Evolutionary conservation across 2,888 invertebrate species (phyloP).

Genomic region (Dynastes grantii): DNA sequence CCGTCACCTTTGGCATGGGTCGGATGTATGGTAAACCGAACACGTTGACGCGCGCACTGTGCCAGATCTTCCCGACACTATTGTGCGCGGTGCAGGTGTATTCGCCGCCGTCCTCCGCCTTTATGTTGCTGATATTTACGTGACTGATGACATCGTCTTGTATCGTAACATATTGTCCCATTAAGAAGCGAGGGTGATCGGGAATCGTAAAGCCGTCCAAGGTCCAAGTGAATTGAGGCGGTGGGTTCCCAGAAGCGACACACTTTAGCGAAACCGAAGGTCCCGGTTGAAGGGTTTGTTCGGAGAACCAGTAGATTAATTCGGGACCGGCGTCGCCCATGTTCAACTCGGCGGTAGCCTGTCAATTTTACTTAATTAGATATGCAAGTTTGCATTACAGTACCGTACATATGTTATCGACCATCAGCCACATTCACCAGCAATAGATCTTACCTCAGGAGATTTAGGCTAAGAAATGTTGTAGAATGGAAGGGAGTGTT

Average conservation of each 20-base stretch:
- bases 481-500: too few relatives aligned
- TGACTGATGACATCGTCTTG: slow-evolving; percentile 95
- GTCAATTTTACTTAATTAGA: background rate
- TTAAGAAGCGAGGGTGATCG: slow-evolving; percentile 82
- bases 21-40: slow-evolving; percentile 90
- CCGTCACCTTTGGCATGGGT: slow-evolving; percentile 91
- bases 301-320: slow-evolving; percentile 92
- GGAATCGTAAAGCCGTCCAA: slow-evolving; percentile 86
- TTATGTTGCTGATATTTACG: slow-evolving; percentile 90
- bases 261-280: slow-evolving; percentile 90
- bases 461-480: too few relatives aligned
- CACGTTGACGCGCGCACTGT: slow-evolving; percentile 90
- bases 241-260: slow-evolving; percentile 95
- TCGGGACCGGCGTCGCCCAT: slow-evolving; percentile 92
- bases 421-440: too few relatives aligned
- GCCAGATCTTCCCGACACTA: slow-evolving; percentile 84
- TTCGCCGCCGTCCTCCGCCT: slow-evolving; percentile 92
- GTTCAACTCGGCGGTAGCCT: slow-evolving; percentile 83
- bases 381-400: background rate
- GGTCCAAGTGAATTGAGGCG: slow-evolving; percentile 93
- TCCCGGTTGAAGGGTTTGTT: slow-evolving; percentile 93
- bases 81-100: slow-evolving; percentile 90
- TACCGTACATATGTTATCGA: background rate
- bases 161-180: slow-evolving; percentile 92
- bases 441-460: too few relatives aligned